Base-by-base conservation (phyloP, 2,888 invertebrate species). In the Antheraea yamamai region DNA sequence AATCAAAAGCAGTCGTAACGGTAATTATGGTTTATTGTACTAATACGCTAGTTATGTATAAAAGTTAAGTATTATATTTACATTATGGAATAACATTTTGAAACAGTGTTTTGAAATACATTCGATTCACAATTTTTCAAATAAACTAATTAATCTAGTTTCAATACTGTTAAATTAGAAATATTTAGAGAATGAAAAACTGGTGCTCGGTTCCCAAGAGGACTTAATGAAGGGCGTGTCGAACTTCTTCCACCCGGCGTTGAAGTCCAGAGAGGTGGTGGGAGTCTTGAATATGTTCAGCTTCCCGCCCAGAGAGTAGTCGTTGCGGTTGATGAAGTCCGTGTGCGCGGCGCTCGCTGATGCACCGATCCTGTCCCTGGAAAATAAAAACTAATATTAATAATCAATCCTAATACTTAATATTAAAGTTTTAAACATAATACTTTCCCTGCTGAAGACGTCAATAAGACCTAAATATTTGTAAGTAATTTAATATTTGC, bases 331-430 rank as follows among this genome's bases (percentile, higher is more conserved):
- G 66, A 75, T 18, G 68, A 75, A 51, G 39, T 73, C 73, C 8
- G 75, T 66, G 55, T 75, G 75, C 4, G 75, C 66, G 26, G 72
- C 75, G 20, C 66, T 66, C 23, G 52, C 14, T 23, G 72, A 73
- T 35, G 75, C 75, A 18, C 75, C 75, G 14, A 77, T 77, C 73
- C 73, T 77, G 58, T 75, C 73, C 52, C 79, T 64, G 76, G 18
- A 70, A 74, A 18, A 47, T 3, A 18, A 61, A 6, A 74, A 14
- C 23, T 52, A 30, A 8, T 74, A 35, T 16, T 66, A 66, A 30
- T 16, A 66, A 66, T 66, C 26, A 30, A 30, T 1, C 16, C 16
- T 66, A 12, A 61, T 12, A 3, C 10, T 12, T n/a, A 66, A 6
- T 26, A 66, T 12, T 16, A 10, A 39, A 39, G 6, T 39, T 39